These are phyloP conservation scores for Mobula birostris DNA, from an alignment of 2,113 vertebrate genomes.

Conservation along the genomic window DNA sequence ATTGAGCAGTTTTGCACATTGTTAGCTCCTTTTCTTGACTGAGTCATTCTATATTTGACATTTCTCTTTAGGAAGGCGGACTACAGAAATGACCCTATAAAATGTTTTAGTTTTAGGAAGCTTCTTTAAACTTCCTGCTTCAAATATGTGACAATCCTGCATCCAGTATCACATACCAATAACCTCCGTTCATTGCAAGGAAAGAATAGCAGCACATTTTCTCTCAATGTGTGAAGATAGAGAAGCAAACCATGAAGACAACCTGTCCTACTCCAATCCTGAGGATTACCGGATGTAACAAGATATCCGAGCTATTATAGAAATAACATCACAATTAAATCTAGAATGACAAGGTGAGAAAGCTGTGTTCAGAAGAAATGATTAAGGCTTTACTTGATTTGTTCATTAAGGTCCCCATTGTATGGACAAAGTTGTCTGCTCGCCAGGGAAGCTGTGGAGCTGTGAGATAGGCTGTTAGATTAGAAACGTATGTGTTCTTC, in stretches of 20 bases:
- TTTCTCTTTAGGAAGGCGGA: neutral
- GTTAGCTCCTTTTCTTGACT: neutral
- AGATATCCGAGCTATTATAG: too few species aligned
- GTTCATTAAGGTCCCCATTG: slow-evolving; percentile 63
- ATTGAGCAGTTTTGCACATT: neutral
- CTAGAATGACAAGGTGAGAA: slow-evolving; percentile 42
- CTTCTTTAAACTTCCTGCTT: neutral
- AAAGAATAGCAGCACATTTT: neutral
- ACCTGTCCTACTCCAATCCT: too few species aligned
- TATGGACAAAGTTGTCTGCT: slow-evolving; percentile 59
- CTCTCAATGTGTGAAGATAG: neutral
- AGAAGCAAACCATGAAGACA: neutral
- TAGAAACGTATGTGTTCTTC: slow-evolving; percentile 57
- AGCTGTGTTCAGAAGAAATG: slow-evolving; percentile 36
- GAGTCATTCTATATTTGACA: neutral
- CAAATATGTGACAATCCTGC: neutral
- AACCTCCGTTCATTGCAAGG: neutral
- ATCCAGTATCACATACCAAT: neutral
- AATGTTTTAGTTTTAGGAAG: neutral
- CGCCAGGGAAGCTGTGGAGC: slow-evolving; percentile 66
- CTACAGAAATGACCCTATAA: neutral
- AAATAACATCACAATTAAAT: neutral
- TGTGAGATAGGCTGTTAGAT: slow-evolving; percentile 74
- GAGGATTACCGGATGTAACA: neutral
- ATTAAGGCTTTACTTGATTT: slow-evolving; percentile 62